Base-by-base conservation (phyloP, 2,888 invertebrate genomes). In the Himalopsyche tibetana region DNA sequence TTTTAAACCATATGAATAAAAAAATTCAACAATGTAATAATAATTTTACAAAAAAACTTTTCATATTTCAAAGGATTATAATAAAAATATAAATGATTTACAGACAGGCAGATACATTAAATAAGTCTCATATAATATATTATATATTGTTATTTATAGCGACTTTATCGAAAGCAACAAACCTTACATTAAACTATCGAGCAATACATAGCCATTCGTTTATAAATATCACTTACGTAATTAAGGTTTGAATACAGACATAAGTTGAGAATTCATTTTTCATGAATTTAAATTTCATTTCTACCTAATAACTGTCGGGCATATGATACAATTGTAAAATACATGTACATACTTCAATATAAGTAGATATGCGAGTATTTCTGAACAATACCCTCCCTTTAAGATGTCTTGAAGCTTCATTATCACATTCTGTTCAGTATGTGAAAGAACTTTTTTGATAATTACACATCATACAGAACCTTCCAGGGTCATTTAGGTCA, bases 401-500 rank as follows among this genome's bases (percentile, higher is more conserved):
- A 28, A 51, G n/a, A 74, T 82, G 82, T 55, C 85, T n/a, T 42
- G 38, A 85, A 85, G 82, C 82, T 42, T 82, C 82, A 85, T 85
- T 83, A 85, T 85, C 55, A 80, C 82, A 82, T 80, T 69, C 85
- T 38, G 56, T 56, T 56, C 82, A 42, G 55, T 74, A 79, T 79
- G 80, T 55, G 80, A 83, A 74, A 56, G 55, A 79, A 80, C 74
- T 82, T 85, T 85, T 85, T 83, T 79, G 82, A 82, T 85, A 85
- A 82, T 82, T 85, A 85, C 82, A 56, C 79, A 74, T 80, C 55
- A 79, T 85, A 80, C 80, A 85, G 80, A 83, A 85, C 85, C 36
- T 74, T 82, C n/a, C 55, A 55, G 82, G 85, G 85, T 85, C 85
- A 83, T 80, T 45, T 79, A 69, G 85, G 85, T 85, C 85, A 80